phyloP scores from a whole-genome alignment of 2,888 invertebrate genomes.

The Apantesis nais region DNA sequence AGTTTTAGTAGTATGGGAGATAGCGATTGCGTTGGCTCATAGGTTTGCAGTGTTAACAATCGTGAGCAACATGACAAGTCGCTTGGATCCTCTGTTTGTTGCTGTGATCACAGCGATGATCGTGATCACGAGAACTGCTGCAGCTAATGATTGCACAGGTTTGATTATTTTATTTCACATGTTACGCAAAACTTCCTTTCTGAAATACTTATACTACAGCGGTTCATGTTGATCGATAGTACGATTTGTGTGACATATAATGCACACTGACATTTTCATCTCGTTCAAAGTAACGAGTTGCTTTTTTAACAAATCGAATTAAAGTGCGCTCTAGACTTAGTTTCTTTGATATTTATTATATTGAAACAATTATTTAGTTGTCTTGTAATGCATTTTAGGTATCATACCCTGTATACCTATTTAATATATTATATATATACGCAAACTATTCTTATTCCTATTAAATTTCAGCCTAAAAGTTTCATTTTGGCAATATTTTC shows the following conservation, averaged over 20 bases:
- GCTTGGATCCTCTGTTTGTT: conserved; percentile 55
- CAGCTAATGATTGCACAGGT: conserved; percentile 57
- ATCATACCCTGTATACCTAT: no score
- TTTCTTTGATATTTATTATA: no score
- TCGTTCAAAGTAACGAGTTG: conserved; percentile 28
- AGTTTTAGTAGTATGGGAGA: conserved; percentile 55
- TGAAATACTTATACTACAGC: conserved; percentile 35
- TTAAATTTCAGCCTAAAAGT: no score
- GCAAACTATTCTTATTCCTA: no score
- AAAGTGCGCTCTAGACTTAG: no score
- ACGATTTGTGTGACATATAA: conserved; percentile 33
- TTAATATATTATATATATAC: no score
- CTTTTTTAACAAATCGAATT: conserved; percentile 31
- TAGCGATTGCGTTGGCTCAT: conserved; percentile 51
- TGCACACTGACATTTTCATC: conserved; percentile 31
- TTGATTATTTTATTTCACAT: conserved; percentile 60
- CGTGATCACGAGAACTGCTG: conserved; percentile 49
- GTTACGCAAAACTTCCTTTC: conserved; percentile 46
- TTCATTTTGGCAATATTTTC: no score
- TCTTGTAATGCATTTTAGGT: no score
- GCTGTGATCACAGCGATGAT: conserved; percentile 56
- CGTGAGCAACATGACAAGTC: conserved; percentile 62
- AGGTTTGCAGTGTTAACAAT: conserved; percentile 50
- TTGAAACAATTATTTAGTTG: no score
- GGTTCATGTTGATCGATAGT: conserved; percentile 31